Conservation (phyloP, 1,140 invertebrate species). For the Phthorimaea operculella region DNA sequence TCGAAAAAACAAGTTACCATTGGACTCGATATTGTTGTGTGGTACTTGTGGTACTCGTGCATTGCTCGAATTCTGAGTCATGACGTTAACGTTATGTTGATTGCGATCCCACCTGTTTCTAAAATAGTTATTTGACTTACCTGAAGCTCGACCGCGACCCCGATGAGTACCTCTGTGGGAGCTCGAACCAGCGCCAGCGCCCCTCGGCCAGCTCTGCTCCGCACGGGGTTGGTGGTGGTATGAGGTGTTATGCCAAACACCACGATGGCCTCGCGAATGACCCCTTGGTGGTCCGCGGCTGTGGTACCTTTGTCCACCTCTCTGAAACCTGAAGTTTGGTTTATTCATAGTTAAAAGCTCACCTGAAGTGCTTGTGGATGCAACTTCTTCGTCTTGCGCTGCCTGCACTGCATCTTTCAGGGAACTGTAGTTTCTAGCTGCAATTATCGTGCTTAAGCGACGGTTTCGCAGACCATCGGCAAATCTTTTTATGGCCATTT, state of each 20-base stretch:
- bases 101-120: not conserved
- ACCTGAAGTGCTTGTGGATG: not conserved
- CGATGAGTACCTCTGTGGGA: not conserved
- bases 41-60: not conserved
- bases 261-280: not conserved
- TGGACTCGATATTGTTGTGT: not conserved
- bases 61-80: not conserved
- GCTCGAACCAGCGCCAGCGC: not conserved
- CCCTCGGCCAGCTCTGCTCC: not conserved
- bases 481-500: conserved; percentile 4
- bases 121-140: not conserved
- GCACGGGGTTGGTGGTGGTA: not conserved
- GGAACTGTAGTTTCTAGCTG: not conserved
- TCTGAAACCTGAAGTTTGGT: not conserved
- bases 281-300: not conserved
- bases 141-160: not conserved
- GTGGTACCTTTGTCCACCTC: not conserved
- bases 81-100: not conserved
- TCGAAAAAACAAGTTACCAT: conserved; percentile 15
- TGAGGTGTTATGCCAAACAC: not conserved
- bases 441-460: conserved; percentile 3
- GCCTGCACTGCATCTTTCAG: conserved; percentile 1
- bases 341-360: not conserved
- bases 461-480: conserved; percentile 3
- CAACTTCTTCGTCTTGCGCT: conserved; percentile 1